Evolutionary conservation across 2,797 vertebrate genomes (phyloP), one percentile per base, ranked within the genome.

Genomic region (Diplodus puntazzo): DNA sequence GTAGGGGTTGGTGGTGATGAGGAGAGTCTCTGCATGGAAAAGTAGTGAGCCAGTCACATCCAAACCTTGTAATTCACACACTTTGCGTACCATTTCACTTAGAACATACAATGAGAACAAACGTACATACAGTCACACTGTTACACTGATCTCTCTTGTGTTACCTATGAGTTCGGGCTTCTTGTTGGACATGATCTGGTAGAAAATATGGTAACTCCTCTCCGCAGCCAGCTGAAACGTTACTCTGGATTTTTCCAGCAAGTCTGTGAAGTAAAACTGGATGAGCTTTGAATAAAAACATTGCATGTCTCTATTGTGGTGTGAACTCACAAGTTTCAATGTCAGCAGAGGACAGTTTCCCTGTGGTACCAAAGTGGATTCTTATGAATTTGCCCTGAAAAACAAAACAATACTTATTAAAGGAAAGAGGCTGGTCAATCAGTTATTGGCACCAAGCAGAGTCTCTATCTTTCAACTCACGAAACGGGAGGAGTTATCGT

Each of bases 131-230:
- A 43, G 30, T 18, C 10, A 53, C 10, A 54, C 11, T 34, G 13
- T 12, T 39, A 46, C 30, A 53, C 17, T 59, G 17, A 13, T 2
- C 18, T 48, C 6, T 12, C 2, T 13, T 6, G 10, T 25, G 21
- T 87, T 87, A 96, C 96, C 96, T 43, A 96, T 95, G 68, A 96
- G 94, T 88, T 96, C 95, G 0, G 95, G 95, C 85, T 96, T 97
- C 90, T 95, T 96, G 69, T 96, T 96, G 80, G 95, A 96, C 78
- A 92, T 95, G 82, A 97, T 77, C 85, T 97, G 96, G 72, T 97
- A 97, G 78, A 97, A 97, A 74, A 97, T 96, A 72, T 97, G 96
- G 60, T 97, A 97, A 78, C 96, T 96, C 81, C 96, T 96, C 92
- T 97, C 96, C 48, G 95, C 95, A 50, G 94, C 89, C 6, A 97